A percentile compares a stretch with the other conserved stretches of the same genome.
These are phyloP conservation scores for Steinernema khuongi DNA, from an alignment of 1,140 invertebrate genomes.

Conservation along the genomic window DNA sequence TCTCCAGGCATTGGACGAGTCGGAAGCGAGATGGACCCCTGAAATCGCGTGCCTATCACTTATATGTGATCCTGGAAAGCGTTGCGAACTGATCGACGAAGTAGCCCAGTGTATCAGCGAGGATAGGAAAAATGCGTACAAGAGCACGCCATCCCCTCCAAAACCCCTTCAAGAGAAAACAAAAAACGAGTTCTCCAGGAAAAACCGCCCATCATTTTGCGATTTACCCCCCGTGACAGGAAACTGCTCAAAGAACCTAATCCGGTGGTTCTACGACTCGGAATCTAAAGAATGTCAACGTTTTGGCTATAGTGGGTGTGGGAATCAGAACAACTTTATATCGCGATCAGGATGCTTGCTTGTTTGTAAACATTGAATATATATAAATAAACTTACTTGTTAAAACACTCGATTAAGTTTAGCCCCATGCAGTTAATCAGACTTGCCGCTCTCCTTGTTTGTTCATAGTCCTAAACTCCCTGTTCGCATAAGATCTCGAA, in stretches of 20 bases:
- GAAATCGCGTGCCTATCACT: neutral
- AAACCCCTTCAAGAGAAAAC: too few species aligned
- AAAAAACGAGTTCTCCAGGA: neutral
- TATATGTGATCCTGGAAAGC: neutral
- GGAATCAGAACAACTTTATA: conserved; percentile 30
- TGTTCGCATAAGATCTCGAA: neutral
- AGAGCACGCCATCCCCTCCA: neutral
- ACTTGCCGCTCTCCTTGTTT: neutral
- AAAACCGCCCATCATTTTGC: conserved; percentile 3
- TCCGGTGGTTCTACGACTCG: conserved; percentile 36
- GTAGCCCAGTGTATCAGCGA: neutral
- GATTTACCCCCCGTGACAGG: conserved; percentile 32
- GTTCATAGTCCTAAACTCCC: neutral
- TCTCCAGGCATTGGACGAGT: neutral
- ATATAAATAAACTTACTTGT: conserved; percentile 36
- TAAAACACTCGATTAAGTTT: conserved; percentile 32
- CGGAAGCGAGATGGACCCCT: neutral
- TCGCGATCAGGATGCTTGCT: neutral
- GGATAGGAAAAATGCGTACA: too few species aligned
- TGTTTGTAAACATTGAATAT: neutral
- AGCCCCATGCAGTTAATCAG: conserved; percentile 25
- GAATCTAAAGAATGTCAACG: conserved; percentile 32
- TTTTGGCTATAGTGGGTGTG: conserved; percentile 38
- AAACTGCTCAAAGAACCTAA: conserved; percentile 27
- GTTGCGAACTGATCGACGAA: neutral